Conservation (phyloP, 2,797 vertebrate genomes). For the Sebastes hubbsi region DNA sequence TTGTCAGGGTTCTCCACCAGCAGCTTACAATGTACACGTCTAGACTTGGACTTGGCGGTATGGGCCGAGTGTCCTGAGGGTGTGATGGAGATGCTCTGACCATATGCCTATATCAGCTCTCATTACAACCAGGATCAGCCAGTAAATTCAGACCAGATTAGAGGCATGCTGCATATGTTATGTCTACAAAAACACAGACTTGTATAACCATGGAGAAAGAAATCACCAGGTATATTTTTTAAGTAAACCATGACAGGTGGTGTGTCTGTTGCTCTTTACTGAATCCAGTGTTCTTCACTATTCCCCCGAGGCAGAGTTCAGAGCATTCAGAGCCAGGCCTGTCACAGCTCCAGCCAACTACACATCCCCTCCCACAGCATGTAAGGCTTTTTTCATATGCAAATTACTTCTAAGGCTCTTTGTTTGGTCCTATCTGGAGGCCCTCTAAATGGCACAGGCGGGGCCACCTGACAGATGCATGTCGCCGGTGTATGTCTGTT, state of each 20-base stretch:
- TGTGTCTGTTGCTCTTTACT: neutral
- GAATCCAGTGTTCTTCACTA: neutral
- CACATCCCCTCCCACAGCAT: conserved; percentile 61
- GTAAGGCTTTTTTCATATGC: conserved; percentile 73
- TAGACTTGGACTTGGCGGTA: conserved; percentile 56
- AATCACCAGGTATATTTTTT: neutral
- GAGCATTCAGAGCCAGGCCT: conserved; percentile 28
- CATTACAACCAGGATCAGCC: neutral
- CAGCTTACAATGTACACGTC: conserved; percentile 52
- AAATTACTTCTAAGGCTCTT: conserved; percentile 64
- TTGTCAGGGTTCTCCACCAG: conserved; percentile 23
- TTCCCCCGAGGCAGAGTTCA: conserved; percentile 20
- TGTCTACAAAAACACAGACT: neutral
- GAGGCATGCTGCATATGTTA: neutral
- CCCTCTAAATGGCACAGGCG: conserved; percentile 53
- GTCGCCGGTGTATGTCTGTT: conserved; percentile 32
- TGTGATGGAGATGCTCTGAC: conserved; percentile 14
- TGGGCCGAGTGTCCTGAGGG: neutral
- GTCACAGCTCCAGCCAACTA: conserved; percentile 40
- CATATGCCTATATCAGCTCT: conserved; percentile 45
- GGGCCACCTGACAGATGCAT: conserved; percentile 62
- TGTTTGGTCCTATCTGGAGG: conserved; percentile 67
- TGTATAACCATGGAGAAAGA: neutral
- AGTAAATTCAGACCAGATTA: conserved; percentile 6
- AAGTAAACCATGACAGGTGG: neutral